Conservation (phyloP, 2,113 vertebrate genomes). For the Indicator maculatus region DNA sequence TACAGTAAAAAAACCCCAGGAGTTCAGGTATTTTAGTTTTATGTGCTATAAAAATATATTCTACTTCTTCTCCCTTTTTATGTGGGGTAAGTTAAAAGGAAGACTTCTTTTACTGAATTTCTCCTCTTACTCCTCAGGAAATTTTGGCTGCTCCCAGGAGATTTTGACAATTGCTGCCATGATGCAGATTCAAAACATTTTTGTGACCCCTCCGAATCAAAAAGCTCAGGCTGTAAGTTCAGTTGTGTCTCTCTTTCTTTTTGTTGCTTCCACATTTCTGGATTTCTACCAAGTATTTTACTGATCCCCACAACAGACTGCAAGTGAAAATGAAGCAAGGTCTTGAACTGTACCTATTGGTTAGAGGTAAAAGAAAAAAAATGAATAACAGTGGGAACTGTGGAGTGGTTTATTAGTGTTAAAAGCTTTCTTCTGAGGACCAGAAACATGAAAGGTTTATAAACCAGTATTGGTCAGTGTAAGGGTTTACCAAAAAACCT, state of each 20-base stretch:
- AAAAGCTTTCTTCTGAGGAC: not conserved
- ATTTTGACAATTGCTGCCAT: constrained; percentile 95
- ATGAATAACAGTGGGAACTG: not conserved
- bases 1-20: not conserved
- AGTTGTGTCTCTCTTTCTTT: not conserved
- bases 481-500: not conserved
- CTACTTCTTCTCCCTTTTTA: not conserved
- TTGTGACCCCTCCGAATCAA: constrained; percentile 89
- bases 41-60: not conserved
- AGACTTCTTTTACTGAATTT: not conserved
- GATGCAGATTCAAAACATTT: constrained; percentile 99
- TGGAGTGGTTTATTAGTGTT: not conserved
- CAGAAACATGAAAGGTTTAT: not conserved
- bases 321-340: not conserved
- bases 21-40: not conserved
- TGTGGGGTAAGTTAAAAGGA: not conserved
- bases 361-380: not conserved
- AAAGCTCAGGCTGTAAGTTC: constrained; percentile 90
- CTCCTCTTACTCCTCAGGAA: constrained; percentile 76
- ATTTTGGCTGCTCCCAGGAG: constrained; percentile 96
- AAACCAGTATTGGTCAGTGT: not conserved
- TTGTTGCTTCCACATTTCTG: not conserved
- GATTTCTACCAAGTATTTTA: not conserved
- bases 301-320: not conserved
- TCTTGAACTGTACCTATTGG: not conserved